These are phyloP conservation scores for Brenthis hecate DNA, from an alignment of 2,888 invertebrate genomes.

Conservation along the genomic window DNA sequence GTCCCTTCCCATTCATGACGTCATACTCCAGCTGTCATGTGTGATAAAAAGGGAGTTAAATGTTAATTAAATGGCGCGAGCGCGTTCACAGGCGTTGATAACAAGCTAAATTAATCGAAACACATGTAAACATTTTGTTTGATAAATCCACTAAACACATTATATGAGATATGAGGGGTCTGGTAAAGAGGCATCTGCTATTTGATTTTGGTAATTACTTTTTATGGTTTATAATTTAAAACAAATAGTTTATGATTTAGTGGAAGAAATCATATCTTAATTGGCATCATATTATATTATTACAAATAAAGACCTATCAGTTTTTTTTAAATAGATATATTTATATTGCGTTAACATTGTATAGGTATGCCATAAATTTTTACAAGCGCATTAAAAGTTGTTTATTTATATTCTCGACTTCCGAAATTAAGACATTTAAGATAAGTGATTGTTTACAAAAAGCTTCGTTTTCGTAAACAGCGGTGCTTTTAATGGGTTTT, in stretches of 20 bases:
- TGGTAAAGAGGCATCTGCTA: conserved; percentile 55
- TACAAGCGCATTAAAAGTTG: conserved; percentile 34
- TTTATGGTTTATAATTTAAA: conserved; percentile 66
- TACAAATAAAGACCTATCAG: conserved; percentile 31
- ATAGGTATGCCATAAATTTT: conserved; percentile 26
- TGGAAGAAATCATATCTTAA: conserved; percentile 56
- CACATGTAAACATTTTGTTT: conserved; percentile 76
- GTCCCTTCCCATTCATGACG: conserved; percentile 37
- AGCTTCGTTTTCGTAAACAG: conserved; percentile 52
- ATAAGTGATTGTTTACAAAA: conserved; percentile 54
- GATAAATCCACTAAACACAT: conserved; percentile 60
- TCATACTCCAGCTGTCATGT: conserved; percentile 50
- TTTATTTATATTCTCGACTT: conserved; percentile 48
- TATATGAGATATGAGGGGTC: conserved; percentile 54
- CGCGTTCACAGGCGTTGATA: conserved; percentile 63
- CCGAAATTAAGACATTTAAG: conserved; percentile 60
- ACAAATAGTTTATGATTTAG: conserved; percentile 62
- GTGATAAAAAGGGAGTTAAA: conserved; percentile 64
- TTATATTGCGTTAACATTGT: conserved; percentile 21
- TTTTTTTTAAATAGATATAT: conserved; percentile 33
- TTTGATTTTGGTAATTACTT: conserved; percentile 66
- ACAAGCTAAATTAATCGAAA: conserved; percentile 68
- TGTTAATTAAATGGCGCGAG: conserved; percentile 59
- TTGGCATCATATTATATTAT: conserved; percentile 58
- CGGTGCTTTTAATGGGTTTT: conserved; percentile 51